Evolutionary conservation across 2,797 vertebrate genomes (phyloP), one percentile per base, ranked within the genome.

Genomic region (Halcyon chelicuti): DNA sequence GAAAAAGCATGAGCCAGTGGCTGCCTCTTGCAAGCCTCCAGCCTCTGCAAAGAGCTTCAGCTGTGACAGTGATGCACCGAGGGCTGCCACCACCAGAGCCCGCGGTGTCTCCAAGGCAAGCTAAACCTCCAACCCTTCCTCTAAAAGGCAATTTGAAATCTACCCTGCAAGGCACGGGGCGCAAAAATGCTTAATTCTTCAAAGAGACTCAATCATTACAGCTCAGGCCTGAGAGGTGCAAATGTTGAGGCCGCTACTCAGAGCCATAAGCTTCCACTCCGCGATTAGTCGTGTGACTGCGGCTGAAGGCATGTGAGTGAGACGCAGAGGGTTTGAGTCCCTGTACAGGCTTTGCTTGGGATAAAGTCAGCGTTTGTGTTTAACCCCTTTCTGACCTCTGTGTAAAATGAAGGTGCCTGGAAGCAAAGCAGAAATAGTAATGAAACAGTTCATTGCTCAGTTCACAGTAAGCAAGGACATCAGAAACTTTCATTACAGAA

Each of bases 401-500:
- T 91, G 86, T 65, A 88, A 95, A 96, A 88, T 49, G 84, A 85
- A 94, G 83, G 74, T 86, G 87, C 89, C 88, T 70, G 83, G 90
- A 94, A 97, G 93, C 86, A 93, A 92, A 91, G 89, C 75, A 89
- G 85, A 91, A 95, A 87, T 12, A 76, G 39, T 61, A 91, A 84
- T 91, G 94, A 93, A 97, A 93, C 70, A 86, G 86, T 81, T 95
- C 91, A 77, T 88, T 95, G 86, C 93, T 90, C 86, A 85, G 94
- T 91, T 96, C 91, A 79, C 80, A 86, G 76, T 82, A 70, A 94
- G 87, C 85, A 94, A 96, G 91, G 89, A 84, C 94, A 96, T 94
- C 85, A 94, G 94, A 94, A 94, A 93, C 44, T 91, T 94, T 47
- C 93, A 68, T 86, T 91, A 78, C 76, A 76, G 94, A 87, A 91